Conservation (phyloP, 2,888 invertebrate species). For the Chirona hameri region DNA sequence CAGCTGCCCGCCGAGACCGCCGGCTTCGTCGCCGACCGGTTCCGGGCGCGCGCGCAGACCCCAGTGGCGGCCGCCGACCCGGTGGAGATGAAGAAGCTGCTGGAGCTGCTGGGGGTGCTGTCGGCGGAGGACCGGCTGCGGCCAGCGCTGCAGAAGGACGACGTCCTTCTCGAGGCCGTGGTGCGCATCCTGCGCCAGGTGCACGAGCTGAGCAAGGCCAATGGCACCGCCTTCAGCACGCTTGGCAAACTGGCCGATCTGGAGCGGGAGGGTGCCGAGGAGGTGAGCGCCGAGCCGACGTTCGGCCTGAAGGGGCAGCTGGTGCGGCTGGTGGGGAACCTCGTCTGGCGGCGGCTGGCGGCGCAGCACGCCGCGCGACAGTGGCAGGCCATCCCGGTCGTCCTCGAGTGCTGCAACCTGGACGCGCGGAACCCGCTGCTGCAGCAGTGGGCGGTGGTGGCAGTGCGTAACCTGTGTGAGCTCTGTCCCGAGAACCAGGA, state of each 20-base stretch:
- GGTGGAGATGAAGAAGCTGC: constrained; percentile 32
- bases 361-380: constrained; percentile 12
- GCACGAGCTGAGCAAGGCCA: background rate
- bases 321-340: background rate
- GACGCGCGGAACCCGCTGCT: constrained; percentile 12
- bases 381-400: background rate
- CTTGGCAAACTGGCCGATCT: background rate
- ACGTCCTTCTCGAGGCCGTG: background rate
- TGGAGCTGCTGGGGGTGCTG: background rate
- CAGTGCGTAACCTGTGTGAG: background rate
- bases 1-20: constrained; percentile 46
- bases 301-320: constrained; percentile 7
- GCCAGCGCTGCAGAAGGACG: background rate
- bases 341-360: background rate
- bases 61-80: constrained; percentile 82
- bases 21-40: constrained; percentile 85
- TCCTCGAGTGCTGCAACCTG: constrained; percentile 26
- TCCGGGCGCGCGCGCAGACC: constrained; percentile 84
- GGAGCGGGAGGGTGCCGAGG: background rate
- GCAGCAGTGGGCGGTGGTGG: constrained; percentile 23
- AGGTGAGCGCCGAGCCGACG: background rate
- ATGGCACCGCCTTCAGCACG: constrained; percentile 23
- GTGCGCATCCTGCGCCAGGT: background rate
- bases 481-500: background rate
- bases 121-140: background rate